Conservation (phyloP, 2,113 vertebrate genomes). For the Scortum barcoo region DNA sequence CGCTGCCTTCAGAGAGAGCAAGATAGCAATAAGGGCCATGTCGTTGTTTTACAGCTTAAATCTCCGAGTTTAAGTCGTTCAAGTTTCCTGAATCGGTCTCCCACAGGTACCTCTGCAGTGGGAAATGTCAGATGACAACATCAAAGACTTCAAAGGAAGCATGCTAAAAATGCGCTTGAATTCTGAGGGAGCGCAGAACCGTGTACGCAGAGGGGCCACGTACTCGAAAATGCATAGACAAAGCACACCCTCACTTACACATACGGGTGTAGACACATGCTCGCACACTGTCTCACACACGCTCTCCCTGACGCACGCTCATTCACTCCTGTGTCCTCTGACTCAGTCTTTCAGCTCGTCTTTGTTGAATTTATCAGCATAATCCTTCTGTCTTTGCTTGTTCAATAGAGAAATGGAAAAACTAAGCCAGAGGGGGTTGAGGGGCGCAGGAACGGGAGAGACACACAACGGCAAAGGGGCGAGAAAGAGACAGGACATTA, state of each 20-base stretch:
- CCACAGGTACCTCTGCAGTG: background rate
- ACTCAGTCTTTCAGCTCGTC: conserved; percentile 51
- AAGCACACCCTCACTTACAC: background rate
- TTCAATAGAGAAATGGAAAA: conserved; percentile 57
- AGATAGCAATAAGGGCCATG: background rate
- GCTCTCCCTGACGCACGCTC: conserved; percentile 1
- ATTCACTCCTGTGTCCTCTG: conserved; percentile 51
- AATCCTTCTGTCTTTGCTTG: conserved; percentile 61
- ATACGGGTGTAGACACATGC: background rate
- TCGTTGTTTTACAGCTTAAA: conserved; percentile 34
- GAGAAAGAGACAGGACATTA: conserved; percentile 57
- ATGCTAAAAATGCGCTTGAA: background rate
- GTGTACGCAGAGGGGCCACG: background rate
- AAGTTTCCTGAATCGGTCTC: background rate
- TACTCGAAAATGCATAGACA: conserved; percentile 19
- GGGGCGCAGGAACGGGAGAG: conserved; percentile 20
- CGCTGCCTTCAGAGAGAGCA: conserved; percentile 19
- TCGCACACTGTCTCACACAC: background rate
- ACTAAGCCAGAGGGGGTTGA: conserved; percentile 11
- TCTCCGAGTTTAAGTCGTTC: conserved; percentile 28
- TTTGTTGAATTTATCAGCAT: conserved; percentile 66
- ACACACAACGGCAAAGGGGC: conserved; percentile 39
- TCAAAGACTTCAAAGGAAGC: conserved; percentile 12
- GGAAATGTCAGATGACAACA: conserved; percentile 17
- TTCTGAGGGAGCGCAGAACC: background rate